phyloP scores from a whole-genome alignment of 2,113 vertebrate species.

The Protobothrops mucrosquamatus region DNA sequence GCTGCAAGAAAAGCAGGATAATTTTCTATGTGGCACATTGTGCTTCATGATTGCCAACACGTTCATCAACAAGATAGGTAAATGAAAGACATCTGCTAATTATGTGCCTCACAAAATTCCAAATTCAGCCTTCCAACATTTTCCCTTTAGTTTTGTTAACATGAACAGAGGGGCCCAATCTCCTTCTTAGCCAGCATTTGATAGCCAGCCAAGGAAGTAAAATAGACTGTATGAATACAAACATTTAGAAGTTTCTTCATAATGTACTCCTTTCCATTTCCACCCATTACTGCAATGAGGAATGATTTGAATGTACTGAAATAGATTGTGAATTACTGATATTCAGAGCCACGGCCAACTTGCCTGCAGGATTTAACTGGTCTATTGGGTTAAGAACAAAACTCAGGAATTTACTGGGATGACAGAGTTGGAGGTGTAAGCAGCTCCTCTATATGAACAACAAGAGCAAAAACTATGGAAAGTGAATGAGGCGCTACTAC shows the following conservation, averaged over 20 bases:
- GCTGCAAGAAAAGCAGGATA: neutral
- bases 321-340: constrained; percentile 16
- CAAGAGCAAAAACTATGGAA: neutral
- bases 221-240: neutral
- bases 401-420: neutral
- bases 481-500: neutral
- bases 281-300: constrained; percentile 21
- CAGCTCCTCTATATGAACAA: constrained; percentile 9
- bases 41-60: neutral
- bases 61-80: neutral
- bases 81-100: neutral
- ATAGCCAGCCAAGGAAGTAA: neutral
- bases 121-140: neutral
- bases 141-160: neutral
- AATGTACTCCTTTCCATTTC: constrained; percentile 6
- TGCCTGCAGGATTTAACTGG: constrained; percentile 24
- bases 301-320: constrained; percentile 19
- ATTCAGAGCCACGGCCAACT: neutral
- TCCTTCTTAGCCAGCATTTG: constrained; percentile 9
- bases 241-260: neutral
- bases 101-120: neutral
- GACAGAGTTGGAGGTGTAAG: neutral
- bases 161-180: neutral
- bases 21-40: neutral
- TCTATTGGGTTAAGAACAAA: neutral